A percentile compares a stretch with the other conserved stretches of the same genome.
Conservation (phyloP, 2,797 vertebrate genomes). For the Lacerta viridis region DNA sequence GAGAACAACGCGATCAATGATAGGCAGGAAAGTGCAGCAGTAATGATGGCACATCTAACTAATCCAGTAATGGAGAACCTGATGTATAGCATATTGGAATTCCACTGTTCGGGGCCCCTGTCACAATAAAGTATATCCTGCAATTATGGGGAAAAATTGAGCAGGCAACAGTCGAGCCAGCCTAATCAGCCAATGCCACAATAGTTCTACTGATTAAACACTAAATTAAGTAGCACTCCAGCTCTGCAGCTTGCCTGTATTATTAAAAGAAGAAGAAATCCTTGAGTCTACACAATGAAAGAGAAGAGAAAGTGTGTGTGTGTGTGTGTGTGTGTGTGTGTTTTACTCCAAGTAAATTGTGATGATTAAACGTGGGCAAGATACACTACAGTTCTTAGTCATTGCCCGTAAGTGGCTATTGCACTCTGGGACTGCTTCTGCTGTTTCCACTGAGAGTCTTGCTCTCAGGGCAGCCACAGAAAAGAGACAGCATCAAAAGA, state of each 20-base stretch:
- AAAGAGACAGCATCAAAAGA: no score
- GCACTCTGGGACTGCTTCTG: no score
- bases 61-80: constrained; percentile 94
- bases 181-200: constrained; percentile 76
- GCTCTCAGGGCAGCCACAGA: neutral
- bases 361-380: constrained; percentile 49
- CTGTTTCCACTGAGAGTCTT: neutral
- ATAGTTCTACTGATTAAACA: constrained; percentile 85
- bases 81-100: constrained; percentile 96
- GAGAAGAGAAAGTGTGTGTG: neutral
- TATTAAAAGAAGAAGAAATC: constrained; percentile 66
- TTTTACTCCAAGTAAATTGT: constrained; percentile 71
- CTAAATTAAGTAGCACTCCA: constrained; percentile 81
- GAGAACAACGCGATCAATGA: constrained; percentile 91
- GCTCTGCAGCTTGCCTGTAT: constrained; percentile 70
- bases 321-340: neutral
- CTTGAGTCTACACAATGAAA: constrained; percentile 51
- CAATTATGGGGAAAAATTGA: constrained; percentile 87
- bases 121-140: constrained; percentile 91
- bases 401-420: neutral
- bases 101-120: constrained; percentile 85
- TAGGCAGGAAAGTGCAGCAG: constrained; percentile 88
- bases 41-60: constrained; percentile 92
- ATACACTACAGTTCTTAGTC: neutral
- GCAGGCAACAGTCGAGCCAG: constrained; percentile 78